These are phyloP conservation scores for Callimorpha dominula DNA, from an alignment of 2,888 invertebrate genomes.

Conservation along the genomic window DNA sequence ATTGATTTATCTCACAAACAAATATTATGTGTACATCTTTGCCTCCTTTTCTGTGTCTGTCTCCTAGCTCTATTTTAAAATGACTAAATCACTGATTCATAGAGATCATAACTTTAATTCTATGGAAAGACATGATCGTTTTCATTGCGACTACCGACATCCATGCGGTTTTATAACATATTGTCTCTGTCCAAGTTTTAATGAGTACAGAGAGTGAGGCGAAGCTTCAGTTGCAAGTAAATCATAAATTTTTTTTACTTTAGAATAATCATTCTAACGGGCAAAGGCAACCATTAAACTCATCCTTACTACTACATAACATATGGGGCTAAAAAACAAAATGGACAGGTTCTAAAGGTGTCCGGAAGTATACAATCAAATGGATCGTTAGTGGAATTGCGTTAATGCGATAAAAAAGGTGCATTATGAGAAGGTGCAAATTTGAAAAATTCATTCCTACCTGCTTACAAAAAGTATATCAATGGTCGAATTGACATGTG, in stretches of 20 bases:
- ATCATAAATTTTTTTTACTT: background rate
- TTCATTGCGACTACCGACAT: background rate
- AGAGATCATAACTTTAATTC: background rate
- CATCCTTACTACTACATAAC: slow-evolving; percentile 42
- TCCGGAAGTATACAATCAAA: slow-evolving; percentile 72
- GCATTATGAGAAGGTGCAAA: slow-evolving; percentile 75
- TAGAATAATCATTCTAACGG: slow-evolving; percentile 10
- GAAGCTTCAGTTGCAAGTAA: background rate
- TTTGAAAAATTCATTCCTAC: slow-evolving; percentile 67
- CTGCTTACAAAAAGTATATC: slow-evolving; percentile 63
- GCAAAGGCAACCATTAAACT: slow-evolving; percentile 19
- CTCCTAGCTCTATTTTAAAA: background rate
- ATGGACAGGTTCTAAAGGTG: slow-evolving; percentile 56
- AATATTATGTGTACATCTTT: background rate
- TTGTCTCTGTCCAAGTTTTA: background rate
- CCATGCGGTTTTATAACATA: background rate
- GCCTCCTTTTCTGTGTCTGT: background rate
- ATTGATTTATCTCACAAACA: slow-evolving; percentile 7
- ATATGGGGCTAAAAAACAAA: slow-evolving; percentile 46
- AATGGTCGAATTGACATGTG: slow-evolving; percentile 75
- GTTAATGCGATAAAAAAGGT: slow-evolving; percentile 70
- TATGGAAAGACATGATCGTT: background rate
- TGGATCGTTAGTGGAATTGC: slow-evolving; percentile 77
- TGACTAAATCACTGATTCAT: background rate
- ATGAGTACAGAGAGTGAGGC: background rate